Evolutionary conservation across 2,797 vertebrate genomes (phyloP), one percentile per base, ranked within the genome.

Genomic region (Tadarida brasiliensis): DNA sequence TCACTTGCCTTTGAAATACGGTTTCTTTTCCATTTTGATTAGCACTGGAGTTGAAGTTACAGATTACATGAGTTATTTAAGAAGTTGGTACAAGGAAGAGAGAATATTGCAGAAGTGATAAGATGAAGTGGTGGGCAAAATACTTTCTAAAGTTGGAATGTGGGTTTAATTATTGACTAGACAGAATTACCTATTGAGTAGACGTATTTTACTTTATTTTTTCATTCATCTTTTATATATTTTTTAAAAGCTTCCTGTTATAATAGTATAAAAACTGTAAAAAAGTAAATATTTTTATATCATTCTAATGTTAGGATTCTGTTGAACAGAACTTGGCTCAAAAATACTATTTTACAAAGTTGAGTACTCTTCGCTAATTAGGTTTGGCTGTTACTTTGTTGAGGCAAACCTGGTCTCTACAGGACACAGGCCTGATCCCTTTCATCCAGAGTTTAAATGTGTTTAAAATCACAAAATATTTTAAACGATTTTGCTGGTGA

Each of bases 161-260:
- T 91, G 78, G 44, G 30, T 76, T 87, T 96, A 87, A 87, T 96
- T 95, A 87, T 87, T 94, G 77, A 91, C 39, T 84, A 61, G 65
- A 51, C 51, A 96, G 61, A 96, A 95, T 93, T 70, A 81, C 39
- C 57, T 92, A 54, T 59, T 84, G 56, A 84, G 68, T 76, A 86
- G 85, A 93, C 89, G 44, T 90, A 92, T 80, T 92, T 96, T 86
- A 82, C 35, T 92, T 96, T 95, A 70, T 47, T 94, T 91, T 96
- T 97, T 95, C 83, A 93, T 92, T 97, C 54, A 84, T 87, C 76
- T 44, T 93, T 84, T 93, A 80, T 95, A 88, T 97, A 90, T 96
- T 89, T 97, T 94, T 83, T 77, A 67, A 90, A 91, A 94, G 11
- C 85, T 44, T 63, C 44, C 44, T 89, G 67, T 90, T 84, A 47